Evolutionary conservation across 2,797 vertebrate genomes (phyloP).

Genomic region (Sparidentex hasta): DNA sequence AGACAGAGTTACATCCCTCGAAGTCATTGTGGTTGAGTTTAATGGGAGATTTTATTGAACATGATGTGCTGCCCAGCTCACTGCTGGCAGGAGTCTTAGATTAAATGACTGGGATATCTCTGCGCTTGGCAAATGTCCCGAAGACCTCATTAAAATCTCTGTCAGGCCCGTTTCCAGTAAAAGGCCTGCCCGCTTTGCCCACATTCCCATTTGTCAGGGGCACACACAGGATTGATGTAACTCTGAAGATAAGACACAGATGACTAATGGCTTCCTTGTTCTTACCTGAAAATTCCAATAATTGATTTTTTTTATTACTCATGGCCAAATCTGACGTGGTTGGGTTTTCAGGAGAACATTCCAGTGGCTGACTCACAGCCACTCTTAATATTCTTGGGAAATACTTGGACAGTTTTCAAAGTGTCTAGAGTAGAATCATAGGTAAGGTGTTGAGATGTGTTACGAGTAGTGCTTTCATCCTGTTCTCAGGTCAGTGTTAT

Average conservation of each 20-base stretch:
- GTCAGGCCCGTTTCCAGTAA: conserved; percentile 34
- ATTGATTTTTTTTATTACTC: conserved; percentile 2
- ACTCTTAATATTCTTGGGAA: background rate
- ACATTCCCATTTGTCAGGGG: conserved; percentile 12
- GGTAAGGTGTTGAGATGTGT: conserved; percentile 2
- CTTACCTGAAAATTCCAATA: conserved; percentile 11
- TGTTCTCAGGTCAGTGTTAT: conserved; percentile 46
- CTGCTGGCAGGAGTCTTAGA: conserved; percentile 52
- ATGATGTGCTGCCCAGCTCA: conserved; percentile 56
- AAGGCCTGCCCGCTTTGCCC: conserved; percentile 22
- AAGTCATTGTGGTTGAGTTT: conserved; percentile 41
- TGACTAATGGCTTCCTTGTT: background rate
- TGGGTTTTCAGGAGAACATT: conserved; percentile 4
- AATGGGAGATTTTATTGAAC: conserved; percentile 63
- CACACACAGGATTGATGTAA: conserved; percentile 16
- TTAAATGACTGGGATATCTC: conserved; percentile 56
- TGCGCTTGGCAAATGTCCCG: conserved; percentile 50
- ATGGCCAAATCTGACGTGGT: background rate
- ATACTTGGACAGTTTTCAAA: background rate
- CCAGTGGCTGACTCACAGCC: background rate
- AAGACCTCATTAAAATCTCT: conserved; percentile 67
- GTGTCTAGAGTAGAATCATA: background rate
- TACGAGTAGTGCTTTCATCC: conserved; percentile 2
- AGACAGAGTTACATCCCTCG: conserved; percentile 19
- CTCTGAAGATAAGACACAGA: conserved; percentile 9